phyloP scores from a whole-genome alignment of 2,888 invertebrate species.

The Carabus problematicus region DNA sequence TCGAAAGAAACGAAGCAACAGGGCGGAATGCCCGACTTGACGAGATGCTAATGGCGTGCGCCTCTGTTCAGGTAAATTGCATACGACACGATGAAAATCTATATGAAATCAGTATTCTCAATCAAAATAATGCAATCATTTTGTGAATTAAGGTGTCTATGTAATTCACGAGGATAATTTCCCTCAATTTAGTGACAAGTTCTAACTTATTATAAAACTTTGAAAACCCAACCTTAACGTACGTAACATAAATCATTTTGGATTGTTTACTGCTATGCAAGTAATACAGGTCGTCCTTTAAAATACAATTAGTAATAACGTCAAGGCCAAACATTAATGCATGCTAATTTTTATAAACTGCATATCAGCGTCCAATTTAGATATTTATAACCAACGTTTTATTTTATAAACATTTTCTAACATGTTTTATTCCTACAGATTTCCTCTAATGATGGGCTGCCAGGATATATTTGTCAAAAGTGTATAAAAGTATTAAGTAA shows the following conservation, averaged over 20 bases:
- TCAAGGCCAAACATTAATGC: conserved; percentile 25
- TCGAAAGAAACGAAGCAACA: conserved; percentile 52
- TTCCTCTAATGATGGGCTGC: conserved; percentile 56
- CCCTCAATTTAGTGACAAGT: background rate
- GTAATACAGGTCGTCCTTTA: conserved; percentile 21
- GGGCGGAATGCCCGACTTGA: conserved; percentile 58
- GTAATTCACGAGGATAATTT: background rate
- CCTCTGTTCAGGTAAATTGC: conserved; percentile 57
- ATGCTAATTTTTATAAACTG: background rate
- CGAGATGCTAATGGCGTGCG: conserved; percentile 62
- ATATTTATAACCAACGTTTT: background rate
- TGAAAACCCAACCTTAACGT: conserved; percentile 10
- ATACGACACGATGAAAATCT: conserved; percentile 33
- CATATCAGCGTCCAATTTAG: background rate
- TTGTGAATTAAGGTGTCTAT: no score
- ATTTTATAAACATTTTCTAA: background rate
- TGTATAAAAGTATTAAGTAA: conserved; percentile 55
- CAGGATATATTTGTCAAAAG: conserved; percentile 54
- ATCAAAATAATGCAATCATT: conserved; percentile 24
- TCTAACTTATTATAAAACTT: background rate
- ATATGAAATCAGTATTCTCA: conserved; percentile 23
- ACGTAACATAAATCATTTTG: conserved; percentile 2
- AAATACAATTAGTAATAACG: conserved; percentile 13
- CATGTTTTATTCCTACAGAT: conserved; percentile 51
- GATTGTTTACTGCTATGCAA: conserved; percentile 23